These are phyloP conservation scores for Microchrysa polita DNA, from an alignment of 2,888 invertebrate genomes.

Conservation along the genomic window DNA sequence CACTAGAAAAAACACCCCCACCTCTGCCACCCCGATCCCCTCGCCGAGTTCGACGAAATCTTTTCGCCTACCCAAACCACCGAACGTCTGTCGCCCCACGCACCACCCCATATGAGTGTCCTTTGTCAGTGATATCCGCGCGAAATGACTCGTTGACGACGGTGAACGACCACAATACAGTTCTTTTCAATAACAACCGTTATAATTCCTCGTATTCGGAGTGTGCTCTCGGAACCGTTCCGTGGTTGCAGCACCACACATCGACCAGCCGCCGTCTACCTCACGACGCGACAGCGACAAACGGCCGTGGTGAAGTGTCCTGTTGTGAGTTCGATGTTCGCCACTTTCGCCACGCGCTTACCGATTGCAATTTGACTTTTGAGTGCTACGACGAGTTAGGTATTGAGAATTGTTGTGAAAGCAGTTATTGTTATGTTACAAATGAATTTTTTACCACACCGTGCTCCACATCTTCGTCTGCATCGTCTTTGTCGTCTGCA, in stretches of 20 bases:
- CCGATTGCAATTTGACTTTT: conserved; percentile 42
- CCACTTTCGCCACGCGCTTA: conserved; percentile 46
- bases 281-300: too few relatives aligned
- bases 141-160: not conserved
- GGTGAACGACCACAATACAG: not conserved
- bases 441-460: conserved; percentile 42
- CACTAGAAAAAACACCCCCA: not conserved
- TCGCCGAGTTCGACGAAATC: conserved; percentile 2
- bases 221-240: not conserved
- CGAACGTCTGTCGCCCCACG: not conserved
- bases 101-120: conserved; percentile 16
- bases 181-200: conserved; percentile 12
- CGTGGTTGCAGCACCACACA: not conserved
- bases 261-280: not conserved
- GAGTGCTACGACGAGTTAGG: conserved; percentile 62
- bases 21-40: conserved; percentile 9
- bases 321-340: conserved; percentile 53
- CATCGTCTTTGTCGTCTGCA: conserved; percentile 67
- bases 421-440: conserved; percentile 46
- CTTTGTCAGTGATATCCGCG: conserved; percentile 22
- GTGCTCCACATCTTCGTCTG: conserved; percentile 41
- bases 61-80: not conserved
- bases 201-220: conserved; percentile 15
- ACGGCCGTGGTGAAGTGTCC: conserved; percentile 33
- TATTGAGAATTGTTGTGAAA: conserved; percentile 54